These are phyloP conservation scores for Macrotis lagotis DNA, from an alignment of 2,113 vertebrate genomes.

Conservation along the genomic window DNA sequence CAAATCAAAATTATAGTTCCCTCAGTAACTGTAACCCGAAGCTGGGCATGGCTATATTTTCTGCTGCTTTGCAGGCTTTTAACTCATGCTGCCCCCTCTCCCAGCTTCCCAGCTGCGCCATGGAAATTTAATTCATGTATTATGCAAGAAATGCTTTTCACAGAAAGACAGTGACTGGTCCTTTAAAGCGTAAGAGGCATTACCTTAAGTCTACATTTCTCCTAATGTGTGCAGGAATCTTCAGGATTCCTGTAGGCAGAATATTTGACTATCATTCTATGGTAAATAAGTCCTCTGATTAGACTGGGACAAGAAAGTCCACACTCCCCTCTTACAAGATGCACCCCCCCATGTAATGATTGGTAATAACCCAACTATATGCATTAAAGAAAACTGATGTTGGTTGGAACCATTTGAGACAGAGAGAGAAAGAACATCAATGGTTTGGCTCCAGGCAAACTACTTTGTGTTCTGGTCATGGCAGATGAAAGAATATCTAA, in stretches of 20 bases:
- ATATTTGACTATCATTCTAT: not conserved
- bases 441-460: not conserved
- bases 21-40: conserved; percentile 69
- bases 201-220: conserved; percentile 38
- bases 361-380: not conserved
- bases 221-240: conserved; percentile 24
- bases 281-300: not conserved
- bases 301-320: not conserved
- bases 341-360: not conserved
- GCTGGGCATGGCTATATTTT: conserved; percentile 58
- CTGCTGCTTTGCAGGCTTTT: conserved; percentile 48
- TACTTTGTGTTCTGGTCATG: conserved; percentile 2
- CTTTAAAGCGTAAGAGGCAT: not conserved
- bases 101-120: conserved; percentile 46
- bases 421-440: not conserved
- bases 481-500: not conserved
- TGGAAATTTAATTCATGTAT: conserved; percentile 59
- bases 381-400: not conserved
- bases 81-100: conserved; percentile 41
- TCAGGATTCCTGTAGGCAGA: conserved; percentile 30
- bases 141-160: conserved; percentile 54
- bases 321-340: not conserved
- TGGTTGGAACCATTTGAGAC: not conserved
- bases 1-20: conserved; percentile 68
- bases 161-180: conserved; percentile 37